Conservation (phyloP, 2,797 vertebrate genomes). For the Thamnophis elegans region DNA sequence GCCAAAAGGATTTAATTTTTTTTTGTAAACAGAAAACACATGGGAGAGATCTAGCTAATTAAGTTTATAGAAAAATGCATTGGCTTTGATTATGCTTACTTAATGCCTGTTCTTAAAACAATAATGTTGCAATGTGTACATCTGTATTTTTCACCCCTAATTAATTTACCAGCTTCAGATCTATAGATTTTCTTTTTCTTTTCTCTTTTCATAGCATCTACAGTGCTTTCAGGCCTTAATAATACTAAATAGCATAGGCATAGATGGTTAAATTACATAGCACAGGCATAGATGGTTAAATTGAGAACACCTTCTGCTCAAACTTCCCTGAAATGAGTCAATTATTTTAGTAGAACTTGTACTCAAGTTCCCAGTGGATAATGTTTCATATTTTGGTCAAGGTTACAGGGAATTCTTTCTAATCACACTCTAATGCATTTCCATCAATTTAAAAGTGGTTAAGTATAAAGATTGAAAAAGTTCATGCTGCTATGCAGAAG, state of each 20-base stretch:
- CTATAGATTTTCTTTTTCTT: not conserved
- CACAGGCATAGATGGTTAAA: not conserved
- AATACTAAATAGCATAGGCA: not conserved
- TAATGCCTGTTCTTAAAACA: not conserved
- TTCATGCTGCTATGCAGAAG: not conserved
- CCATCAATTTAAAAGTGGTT: not conserved
- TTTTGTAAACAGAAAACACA: not conserved
- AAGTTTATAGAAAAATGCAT: not conserved
- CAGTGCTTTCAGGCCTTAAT: not conserved
- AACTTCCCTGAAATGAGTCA: not conserved
- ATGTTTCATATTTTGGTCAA: conserved; percentile 5
- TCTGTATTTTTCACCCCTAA: not conserved
- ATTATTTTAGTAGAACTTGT: conserved; percentile 8
- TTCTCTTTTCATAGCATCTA: not conserved
- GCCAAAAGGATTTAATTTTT: not conserved
- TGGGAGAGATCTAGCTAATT: not conserved
- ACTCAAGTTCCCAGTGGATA: conserved; percentile 10
- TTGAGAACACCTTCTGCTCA: not conserved
- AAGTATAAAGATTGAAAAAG: not conserved
- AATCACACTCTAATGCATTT: not conserved
- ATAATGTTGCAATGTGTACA: not conserved
- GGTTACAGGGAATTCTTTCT: conserved; percentile 7
- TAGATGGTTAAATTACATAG: not conserved
- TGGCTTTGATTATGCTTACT: not conserved
- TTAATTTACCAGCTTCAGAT: conserved; percentile 9